A percentile compares a stretch with the other conserved stretches of the same genome.
Evolutionary conservation across 1,140 invertebrate genomes (phyloP).

Genomic region (Dysdera silvatica): DNA sequence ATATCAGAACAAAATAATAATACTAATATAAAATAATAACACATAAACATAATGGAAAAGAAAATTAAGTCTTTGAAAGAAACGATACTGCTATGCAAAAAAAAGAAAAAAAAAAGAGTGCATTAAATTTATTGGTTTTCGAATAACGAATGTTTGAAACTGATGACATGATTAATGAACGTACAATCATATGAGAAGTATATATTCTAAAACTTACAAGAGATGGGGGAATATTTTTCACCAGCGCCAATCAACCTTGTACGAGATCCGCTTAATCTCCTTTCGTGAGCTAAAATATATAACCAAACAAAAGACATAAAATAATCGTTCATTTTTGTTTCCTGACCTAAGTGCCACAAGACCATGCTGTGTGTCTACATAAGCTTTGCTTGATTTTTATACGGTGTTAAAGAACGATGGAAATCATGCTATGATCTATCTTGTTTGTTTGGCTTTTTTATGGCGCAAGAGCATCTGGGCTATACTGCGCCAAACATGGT

Average conservation of each 20-base stretch:
- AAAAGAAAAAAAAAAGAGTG: no score
- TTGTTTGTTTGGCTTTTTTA: no score
- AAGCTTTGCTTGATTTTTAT: no score
- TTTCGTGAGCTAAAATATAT: constrained; percentile 10
- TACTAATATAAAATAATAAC: background rate
- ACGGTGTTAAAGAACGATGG: no score
- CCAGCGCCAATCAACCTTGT: constrained; percentile 16
- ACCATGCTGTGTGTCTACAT: no score
- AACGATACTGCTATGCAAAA: no score
- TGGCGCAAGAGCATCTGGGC: no score
- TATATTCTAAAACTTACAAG: constrained; percentile 1
- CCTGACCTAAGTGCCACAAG: no score
- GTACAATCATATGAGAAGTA: background rate
- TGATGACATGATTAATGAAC: background rate
- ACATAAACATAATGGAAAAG: background rate
- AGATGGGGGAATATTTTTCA: constrained; percentile 9
- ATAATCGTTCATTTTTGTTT: no score
- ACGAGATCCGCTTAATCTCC: constrained; percentile 18
- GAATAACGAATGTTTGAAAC: background rate
- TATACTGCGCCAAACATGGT: no score
- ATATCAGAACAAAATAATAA: constrained; percentile 33
- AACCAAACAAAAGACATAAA: background rate
- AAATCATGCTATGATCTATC: no score
- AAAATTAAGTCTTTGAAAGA: background rate
- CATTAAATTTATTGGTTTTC: background rate